phyloP scores from a whole-genome alignment of 2,797 vertebrate genomes.

The Paramormyrops hopkinsi region DNA sequence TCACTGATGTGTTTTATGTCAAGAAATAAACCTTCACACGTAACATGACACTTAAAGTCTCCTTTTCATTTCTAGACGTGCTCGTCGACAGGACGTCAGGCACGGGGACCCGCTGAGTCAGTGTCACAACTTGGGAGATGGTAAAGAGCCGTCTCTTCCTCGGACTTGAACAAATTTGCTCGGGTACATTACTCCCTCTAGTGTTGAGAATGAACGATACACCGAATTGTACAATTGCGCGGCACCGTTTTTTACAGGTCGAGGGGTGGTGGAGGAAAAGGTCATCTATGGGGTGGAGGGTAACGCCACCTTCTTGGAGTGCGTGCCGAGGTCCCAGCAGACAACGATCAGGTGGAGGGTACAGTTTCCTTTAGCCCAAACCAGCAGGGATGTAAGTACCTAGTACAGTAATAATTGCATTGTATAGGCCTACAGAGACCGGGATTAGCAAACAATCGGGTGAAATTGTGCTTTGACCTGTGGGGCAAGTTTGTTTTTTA shows the following conservation, averaged over 20 bases:
- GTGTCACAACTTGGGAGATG: slow-evolving; percentile 63
- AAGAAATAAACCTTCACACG: neutral
- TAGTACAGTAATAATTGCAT: neutral
- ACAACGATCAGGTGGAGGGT: slow-evolving; percentile 58
- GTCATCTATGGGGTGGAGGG: slow-evolving; percentile 69
- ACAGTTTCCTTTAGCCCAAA: slow-evolving; percentile 35
- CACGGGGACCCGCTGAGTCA: slow-evolving; percentile 67
- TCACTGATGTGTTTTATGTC: neutral
- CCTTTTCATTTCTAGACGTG: slow-evolving; percentile 52
- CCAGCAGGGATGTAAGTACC: slow-evolving; percentile 50
- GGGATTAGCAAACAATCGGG: neutral
- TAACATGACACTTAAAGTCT: neutral
- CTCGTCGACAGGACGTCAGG: slow-evolving; percentile 69
- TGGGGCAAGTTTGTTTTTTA: neutral
- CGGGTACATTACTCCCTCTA: neutral
- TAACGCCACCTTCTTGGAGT: slow-evolving; percentile 76
- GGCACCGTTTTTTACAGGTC: slow-evolving; percentile 38
- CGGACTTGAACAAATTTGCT: neutral
- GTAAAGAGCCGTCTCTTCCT: slow-evolving; percentile 48
- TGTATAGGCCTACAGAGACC: neutral
- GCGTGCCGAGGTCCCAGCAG: slow-evolving; percentile 56
- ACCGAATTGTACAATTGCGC: neutral
- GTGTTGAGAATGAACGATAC: neutral
- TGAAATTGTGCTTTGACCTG: neutral
- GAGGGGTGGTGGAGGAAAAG: slow-evolving; percentile 45